phyloP scores from a whole-genome alignment of 2,888 invertebrate genomes.

The Acanthosoma haemorrhoidale region DNA sequence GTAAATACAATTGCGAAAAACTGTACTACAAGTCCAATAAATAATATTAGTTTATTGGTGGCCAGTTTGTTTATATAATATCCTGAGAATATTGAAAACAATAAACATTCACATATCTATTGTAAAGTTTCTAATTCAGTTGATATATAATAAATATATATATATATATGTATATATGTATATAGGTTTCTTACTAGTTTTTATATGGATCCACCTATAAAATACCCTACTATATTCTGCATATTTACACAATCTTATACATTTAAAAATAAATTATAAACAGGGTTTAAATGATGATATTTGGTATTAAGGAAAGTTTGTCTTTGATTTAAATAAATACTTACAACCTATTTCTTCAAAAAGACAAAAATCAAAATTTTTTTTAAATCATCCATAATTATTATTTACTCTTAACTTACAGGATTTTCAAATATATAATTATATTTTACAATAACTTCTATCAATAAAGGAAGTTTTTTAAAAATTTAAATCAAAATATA shows the following conservation, averaged over 20 bases:
- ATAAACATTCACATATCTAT: slow-evolving; percentile 22
- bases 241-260: slow-evolving; percentile 31
- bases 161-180: slow-evolving; percentile 23
- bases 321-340: slow-evolving; percentile 27
- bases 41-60: neutral
- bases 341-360: slow-evolving; percentile 18
- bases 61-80: neutral
- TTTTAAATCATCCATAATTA: slow-evolving; percentile 19
- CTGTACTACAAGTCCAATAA: neutral
- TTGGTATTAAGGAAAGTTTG: slow-evolving; percentile 29
- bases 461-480: slow-evolving; percentile 23
- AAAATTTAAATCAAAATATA: slow-evolving; percentile 19
- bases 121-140: slow-evolving; percentile 22
- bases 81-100: slow-evolving; percentile 11
- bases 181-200: slow-evolving; percentile 8
- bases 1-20: neutral
- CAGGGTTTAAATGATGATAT: slow-evolving; percentile 30
- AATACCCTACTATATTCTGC: slow-evolving; percentile 27
- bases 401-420: slow-evolving; percentile 9
- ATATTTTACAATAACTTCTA: slow-evolving; percentile 16
- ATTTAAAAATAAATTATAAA: slow-evolving; percentile 32
- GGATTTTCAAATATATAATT: slow-evolving; percentile 24
- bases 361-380: slow-evolving; percentile 19
- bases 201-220: slow-evolving; percentile 24
- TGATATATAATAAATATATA: slow-evolving; percentile 20